These are phyloP conservation scores for Betta splendens DNA, from an alignment of 2,797 vertebrate genomes.

Conservation along the genomic window DNA sequence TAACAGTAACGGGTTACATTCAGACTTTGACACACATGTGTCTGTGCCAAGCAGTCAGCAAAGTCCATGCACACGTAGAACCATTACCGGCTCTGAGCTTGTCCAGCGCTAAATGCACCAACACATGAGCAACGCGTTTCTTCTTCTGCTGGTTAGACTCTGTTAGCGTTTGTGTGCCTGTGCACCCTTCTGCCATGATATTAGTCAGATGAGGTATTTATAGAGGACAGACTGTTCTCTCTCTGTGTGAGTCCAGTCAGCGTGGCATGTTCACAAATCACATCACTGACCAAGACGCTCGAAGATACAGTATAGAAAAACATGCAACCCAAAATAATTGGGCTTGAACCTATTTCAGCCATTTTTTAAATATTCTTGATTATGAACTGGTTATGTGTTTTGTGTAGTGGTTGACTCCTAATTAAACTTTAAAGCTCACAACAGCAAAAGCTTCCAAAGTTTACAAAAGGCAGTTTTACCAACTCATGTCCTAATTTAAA, in stretches of 20 bases:
- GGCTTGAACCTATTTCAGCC: too few relatives aligned
- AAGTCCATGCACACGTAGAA: too few relatives aligned
- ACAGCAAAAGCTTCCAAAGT: too few relatives aligned
- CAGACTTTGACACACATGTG: slow-evolving; percentile 17
- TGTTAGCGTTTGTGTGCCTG: slow-evolving; percentile 22
- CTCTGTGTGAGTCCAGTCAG: slow-evolving; percentile 72
- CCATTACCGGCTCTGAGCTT: neutral
- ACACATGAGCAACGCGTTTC: slow-evolving; percentile 1
- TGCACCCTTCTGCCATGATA: slow-evolving; percentile 56
- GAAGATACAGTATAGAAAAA: slow-evolving; percentile 6
- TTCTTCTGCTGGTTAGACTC: slow-evolving; percentile 2
- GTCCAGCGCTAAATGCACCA: neutral
- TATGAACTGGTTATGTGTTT: too few relatives aligned
- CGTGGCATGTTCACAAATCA: slow-evolving; percentile 78
- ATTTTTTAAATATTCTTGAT: too few relatives aligned
- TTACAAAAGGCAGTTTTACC: too few relatives aligned
- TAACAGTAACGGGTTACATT: slow-evolving; percentile 50
- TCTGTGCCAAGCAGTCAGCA: slow-evolving; percentile 11
- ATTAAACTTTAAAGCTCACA: too few relatives aligned
- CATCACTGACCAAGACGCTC: slow-evolving; percentile 73
- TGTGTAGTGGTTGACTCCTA: too few relatives aligned
- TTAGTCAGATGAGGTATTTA: slow-evolving; percentile 77
- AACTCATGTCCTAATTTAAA: too few relatives aligned
- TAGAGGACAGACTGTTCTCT: slow-evolving; percentile 69
- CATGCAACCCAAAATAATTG: neutral